phyloP scores from a whole-genome alignment of 2,113 vertebrate genomes.

The Okapia johnstoni region DNA sequence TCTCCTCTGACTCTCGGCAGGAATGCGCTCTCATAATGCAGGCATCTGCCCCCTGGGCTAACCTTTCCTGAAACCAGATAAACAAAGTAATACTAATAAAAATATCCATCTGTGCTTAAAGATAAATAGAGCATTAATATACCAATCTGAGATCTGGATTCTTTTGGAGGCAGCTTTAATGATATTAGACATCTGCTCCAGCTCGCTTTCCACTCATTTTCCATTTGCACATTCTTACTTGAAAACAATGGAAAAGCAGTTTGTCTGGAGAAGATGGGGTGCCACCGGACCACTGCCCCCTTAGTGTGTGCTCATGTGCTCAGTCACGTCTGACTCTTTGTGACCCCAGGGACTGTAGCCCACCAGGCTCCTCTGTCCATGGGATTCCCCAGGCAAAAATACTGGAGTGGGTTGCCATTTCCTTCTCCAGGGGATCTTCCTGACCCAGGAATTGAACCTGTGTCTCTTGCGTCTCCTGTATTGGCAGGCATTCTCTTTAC shows the following conservation, averaged over 20 bases:
- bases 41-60: conserved; percentile 82
- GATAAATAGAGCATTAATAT: conserved; percentile 87
- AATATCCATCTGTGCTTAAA: conserved; percentile 87
- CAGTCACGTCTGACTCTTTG: neutral
- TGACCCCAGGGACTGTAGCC: neutral
- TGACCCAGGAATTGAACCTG: neutral
- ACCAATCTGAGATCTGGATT: conserved; percentile 79
- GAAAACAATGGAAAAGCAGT: neutral
- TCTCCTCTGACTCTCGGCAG: conserved; percentile 63
- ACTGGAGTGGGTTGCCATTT: neutral
- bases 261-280: neutral
- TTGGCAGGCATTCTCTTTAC: neutral
- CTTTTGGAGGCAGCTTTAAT: conserved; percentile 80
- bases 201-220: conserved; percentile 26
- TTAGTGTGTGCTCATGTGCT: neutral
- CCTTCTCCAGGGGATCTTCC: neutral
- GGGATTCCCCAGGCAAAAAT: neutral
- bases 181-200: conserved; percentile 81
- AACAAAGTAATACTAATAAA: conserved; percentile 86
- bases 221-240: conserved; percentile 55
- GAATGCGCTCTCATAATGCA: conserved; percentile 75
- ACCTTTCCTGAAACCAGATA: conserved; percentile 81
- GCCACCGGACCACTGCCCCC: neutral
- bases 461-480: neutral
- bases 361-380: neutral